These are phyloP conservation scores for Dinoponera quadriceps DNA, from an alignment of 1,140 invertebrate genomes.

Conservation along the genomic window DNA sequence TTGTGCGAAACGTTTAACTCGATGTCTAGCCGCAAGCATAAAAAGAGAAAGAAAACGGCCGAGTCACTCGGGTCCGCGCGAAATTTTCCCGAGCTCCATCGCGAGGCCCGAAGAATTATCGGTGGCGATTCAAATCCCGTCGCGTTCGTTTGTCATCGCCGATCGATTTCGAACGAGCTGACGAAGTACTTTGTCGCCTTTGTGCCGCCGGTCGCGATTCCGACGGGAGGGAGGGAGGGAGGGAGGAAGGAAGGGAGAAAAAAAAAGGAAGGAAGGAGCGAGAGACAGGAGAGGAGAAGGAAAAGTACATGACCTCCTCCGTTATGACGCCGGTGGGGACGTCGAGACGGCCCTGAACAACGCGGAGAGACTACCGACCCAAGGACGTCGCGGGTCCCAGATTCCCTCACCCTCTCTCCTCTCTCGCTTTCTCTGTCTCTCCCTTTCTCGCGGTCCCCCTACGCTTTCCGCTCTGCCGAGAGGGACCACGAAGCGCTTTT, in stretches of 20 bases:
- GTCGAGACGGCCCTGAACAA: conserved; percentile 78
- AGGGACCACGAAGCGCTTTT: conserved; percentile 3
- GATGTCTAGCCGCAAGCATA: too few relatives aligned
- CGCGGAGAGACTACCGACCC: conserved; percentile 79
- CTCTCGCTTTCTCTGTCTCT: not conserved
- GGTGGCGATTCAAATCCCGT: not conserved
- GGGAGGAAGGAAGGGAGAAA: not conserved
- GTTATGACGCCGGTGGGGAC: conserved; percentile 60
- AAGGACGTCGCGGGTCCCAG: conserved; percentile 82
- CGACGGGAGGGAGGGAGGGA: not conserved
- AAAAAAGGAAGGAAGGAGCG: conserved; percentile 2
- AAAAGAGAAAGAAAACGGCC: not conserved
- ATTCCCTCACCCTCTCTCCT: conserved; percentile 43
- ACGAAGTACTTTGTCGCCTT: conserved; percentile 27
- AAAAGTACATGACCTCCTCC: conserved; percentile 20
- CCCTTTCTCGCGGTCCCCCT: conserved; percentile 42
- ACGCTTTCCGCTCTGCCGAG: conserved; percentile 55
- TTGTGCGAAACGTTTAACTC: too few relatives aligned
- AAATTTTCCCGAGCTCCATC: not conserved
- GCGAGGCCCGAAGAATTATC: not conserved
- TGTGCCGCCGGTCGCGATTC: conserved; percentile 8
- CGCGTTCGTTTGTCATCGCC: conserved; percentile 9
- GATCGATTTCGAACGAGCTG: conserved; percentile 46
- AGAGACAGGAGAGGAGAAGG: conserved; percentile 47
- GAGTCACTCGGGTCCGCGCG: not conserved